phyloP scores from a whole-genome alignment of 1,140 invertebrate species.

The Drosophila biarmipes region DNA sequence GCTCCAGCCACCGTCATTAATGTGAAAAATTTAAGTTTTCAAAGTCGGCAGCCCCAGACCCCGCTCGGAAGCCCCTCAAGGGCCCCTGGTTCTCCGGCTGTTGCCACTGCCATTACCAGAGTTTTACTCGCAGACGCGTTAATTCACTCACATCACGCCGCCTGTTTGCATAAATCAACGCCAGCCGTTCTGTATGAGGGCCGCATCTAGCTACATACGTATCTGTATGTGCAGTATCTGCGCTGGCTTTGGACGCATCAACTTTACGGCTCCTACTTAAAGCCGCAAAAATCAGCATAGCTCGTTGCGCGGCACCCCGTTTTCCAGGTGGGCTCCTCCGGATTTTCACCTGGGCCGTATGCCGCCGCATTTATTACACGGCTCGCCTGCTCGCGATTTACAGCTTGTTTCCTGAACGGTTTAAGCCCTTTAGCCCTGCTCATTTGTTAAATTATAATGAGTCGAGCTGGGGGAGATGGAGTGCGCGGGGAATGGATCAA shows the following conservation, averaged over 20 bases:
- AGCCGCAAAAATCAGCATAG: conserved; percentile 74
- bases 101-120: conserved; percentile 73
- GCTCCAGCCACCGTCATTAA: conserved; percentile 42
- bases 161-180: conserved; percentile 77
- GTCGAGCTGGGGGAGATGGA: not conserved
- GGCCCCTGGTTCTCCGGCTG: conserved; percentile 13
- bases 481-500: conserved; percentile 1
- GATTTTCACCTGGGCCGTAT: conserved; percentile 58
- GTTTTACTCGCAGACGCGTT: conserved; percentile 63
- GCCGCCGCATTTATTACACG: conserved; percentile 64
- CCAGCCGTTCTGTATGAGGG: not conserved
- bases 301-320: conserved; percentile 47
- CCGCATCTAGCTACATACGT: not conserved
- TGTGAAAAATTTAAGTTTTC: conserved; percentile 66
- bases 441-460: conserved; percentile 77
- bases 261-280: conserved; percentile 57
- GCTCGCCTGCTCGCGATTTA: conserved; percentile 43
- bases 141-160: conserved; percentile 72
- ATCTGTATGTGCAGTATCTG: conserved; percentile 9
- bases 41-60: conserved; percentile 35
- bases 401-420: conserved; percentile 62
- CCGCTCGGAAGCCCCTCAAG: too few species aligned
- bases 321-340: conserved; percentile 19
- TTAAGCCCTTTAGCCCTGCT: conserved; percentile 69
- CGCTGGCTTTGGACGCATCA: conserved; percentile 29